Evolutionary conservation across 2,113 vertebrate genomes (phyloP).

Genomic region (Nipponia nippon): DNA sequence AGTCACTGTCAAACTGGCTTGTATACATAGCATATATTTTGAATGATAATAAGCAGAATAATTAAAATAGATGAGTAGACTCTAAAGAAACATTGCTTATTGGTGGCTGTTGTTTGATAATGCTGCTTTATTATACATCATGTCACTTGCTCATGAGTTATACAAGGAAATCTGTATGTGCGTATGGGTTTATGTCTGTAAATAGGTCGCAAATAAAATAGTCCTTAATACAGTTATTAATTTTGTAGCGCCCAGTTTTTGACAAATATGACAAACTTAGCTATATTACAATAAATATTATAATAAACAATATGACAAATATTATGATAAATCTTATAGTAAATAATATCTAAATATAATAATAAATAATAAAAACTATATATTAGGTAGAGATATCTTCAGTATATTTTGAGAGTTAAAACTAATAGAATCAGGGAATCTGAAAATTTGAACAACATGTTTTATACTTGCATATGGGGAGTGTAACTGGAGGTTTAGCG

Average conservation of each 20-base stretch:
- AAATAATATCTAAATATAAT: background rate
- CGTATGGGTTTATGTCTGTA: background rate
- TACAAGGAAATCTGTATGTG: background rate
- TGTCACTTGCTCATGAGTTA: background rate
- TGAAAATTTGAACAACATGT: background rate
- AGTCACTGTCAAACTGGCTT: background rate
- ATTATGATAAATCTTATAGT: background rate
- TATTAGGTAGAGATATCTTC: background rate
- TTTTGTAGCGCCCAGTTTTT: background rate
- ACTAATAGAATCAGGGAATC: background rate
- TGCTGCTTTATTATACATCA: background rate
- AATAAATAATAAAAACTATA: background rate
- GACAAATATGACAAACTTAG: background rate
- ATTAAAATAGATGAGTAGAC: background rate
- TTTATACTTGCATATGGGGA: background rate
- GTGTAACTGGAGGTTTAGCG: background rate
- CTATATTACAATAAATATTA: background rate
- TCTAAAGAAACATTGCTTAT: background rate
- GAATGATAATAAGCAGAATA: background rate
- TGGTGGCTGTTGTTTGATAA: background rate
- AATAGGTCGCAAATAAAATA: background rate
- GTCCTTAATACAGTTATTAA: background rate
- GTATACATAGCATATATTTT: fast-evolving
- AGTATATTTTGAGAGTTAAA: background rate
- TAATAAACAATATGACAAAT: background rate